Base-by-base conservation (phyloP, 2,888 invertebrate genomes). In the Atethmia centrago region DNA sequence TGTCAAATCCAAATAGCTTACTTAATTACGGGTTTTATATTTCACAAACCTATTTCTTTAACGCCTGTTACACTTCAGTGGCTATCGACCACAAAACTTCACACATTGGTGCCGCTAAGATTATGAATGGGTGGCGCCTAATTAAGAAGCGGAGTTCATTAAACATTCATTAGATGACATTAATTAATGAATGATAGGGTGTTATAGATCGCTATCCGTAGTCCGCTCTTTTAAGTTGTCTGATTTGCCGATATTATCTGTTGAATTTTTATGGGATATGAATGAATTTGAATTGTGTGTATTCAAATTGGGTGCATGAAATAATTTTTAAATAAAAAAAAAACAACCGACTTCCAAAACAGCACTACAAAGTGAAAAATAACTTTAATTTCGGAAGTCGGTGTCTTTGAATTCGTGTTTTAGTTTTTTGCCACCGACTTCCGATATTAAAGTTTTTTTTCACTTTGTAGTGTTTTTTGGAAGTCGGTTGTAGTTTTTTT, bases 41-140 rank as follows among this genome's bases (percentile, higher is more conserved):
- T 49, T 21, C 9, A 49, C 3, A 42, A 40, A 10, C 10, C 25
- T 3, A 7, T 42, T 25, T 42, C 25, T 25, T 3, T 25, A 42
- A 62, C 25, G 56, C 2, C 10, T 79, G 77, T 55, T 77, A 76
- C 77, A 36, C 82, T 21, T 63, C 40, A 73, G 64, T 85, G 74
- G 12, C 3, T 25, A 7, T 7, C 12, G 65, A 87, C 84, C 85
- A 56, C 68, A 72, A 36, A 49, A 58, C 70, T 59, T 74, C 71
- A 87, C 80, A 87, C 74, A 85, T 85, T 80, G 59, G 28, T 49
- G 63, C 72, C 56, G 77, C 80, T 58, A 58, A 59, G 42, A 83
- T 87, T 79, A 79, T 76, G 79, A 85, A 87, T 81, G 81, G 75
- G 62, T 47, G 62, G 76, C 75, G 81, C 67, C 53, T 79, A 77